Base-by-base conservation (phyloP, 92 coral and sea anemone species). In the Epizoanthus stellaris region DNA sequence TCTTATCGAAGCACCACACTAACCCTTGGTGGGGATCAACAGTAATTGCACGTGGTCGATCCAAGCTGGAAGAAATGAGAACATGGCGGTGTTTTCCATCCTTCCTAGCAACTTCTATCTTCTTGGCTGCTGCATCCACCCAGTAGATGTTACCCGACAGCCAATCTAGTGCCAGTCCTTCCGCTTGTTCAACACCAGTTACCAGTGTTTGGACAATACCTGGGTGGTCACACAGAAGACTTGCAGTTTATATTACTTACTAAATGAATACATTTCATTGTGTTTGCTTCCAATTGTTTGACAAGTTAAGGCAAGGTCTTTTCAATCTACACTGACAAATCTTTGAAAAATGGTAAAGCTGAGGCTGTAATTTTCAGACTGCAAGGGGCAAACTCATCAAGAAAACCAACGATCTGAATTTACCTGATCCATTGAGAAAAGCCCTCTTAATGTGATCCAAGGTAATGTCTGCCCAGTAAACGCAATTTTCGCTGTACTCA, bases 381-480 rank as follows among this genome's bases (percentile, higher is more conserved):
- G 56, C 56, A 49, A 49, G 14, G 9, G 56, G 56, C 11, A 49
- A 49, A 49, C 56, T 49, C 9, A 49, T 13, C 9, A 49, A 49
- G 56, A 49, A 49, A 49, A 49, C 13, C 34, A 52, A 47, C 1
- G 7, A 76, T 6, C 8, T 47, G 25, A 16, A 62, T 88, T 81
- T 90, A 96, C 99, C 99, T 72, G 96, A 89, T 39, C 93, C 95
- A 85, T 92, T 92, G 2, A 94, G 89, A 71, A 88, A 92, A 20
- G 93, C 90, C 54, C 99, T 91, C 57, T 84, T 86, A 52, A 96
- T 94, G 82, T 91, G 88, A 86, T 96, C 98, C 65, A 82, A 80
- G 8, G 92, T 84, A 69, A 96, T 96, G 70, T 96, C 99, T 6
- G 99, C 98, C 99, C 99, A 96, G 82, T 92, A 96, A 14, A 96